Conservation (phyloP, 2,113 vertebrate genomes). For the Nesogale talazaci region DNA sequence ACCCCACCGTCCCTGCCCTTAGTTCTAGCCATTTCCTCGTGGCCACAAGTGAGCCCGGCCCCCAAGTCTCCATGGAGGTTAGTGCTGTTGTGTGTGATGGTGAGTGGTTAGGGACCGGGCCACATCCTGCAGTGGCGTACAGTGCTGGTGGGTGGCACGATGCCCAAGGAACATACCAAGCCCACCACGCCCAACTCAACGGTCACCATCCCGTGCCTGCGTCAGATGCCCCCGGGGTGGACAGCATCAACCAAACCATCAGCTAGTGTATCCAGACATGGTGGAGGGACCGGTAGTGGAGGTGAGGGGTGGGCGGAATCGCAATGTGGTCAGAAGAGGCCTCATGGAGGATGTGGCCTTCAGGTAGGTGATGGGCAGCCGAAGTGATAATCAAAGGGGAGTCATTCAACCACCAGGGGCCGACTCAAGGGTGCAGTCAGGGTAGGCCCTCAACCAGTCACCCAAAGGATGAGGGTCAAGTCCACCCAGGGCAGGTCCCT, state of each 20-base stretch:
- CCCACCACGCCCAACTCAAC: background rate
- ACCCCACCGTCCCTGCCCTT: background rate
- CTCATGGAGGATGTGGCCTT: background rate
- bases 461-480: background rate
- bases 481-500: background rate
- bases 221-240: too few relatives aligned
- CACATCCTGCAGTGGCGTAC: rapidly evolving
- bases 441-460: background rate
- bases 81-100: too few relatives aligned
- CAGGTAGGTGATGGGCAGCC: background rate
- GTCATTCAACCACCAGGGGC: background rate
- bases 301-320: background rate
- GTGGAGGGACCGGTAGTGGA: background rate
- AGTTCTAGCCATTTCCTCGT: background rate
- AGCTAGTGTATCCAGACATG: background rate
- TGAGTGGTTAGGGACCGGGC: background rate
- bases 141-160: background rate
- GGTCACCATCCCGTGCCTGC: background rate
- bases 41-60: background rate
- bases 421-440: background rate
- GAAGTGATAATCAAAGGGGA: background rate
- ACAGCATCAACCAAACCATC: background rate
- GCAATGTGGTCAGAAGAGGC: background rate
- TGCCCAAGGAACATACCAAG: background rate
- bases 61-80: background rate